Evolutionary conservation across 2,888 invertebrate species (phyloP), one percentile per base, ranked within the genome.

Genomic region (Cephalotes varians): DNA sequence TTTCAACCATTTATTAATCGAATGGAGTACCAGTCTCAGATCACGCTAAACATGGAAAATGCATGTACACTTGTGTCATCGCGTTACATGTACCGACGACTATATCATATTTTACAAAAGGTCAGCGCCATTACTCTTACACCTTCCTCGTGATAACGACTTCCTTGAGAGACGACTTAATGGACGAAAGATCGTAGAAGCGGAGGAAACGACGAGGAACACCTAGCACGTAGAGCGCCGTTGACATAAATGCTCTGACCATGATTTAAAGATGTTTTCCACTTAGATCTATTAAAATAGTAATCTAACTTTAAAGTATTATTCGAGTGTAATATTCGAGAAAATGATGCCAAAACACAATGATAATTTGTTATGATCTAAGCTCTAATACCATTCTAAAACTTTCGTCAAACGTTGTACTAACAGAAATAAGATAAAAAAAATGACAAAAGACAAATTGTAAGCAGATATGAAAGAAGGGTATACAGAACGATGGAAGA

Each of bases 91-190:
- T 40, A 62, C n/a, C n/a, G n/a, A n/a, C 37, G 74, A 37, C 58
- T 82, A 37, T 34, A 67, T 82, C 76, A 82, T 82, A 76, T 56
- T 65, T 40, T 51, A 40, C 65, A 44, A 51, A 77, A 73, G 72
- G 72, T 86, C 62, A 71, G 25, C 62, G 71, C 76, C 69, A 85
- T 83, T 85, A 81, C 69, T 83, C 71, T 81, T 74, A 81, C 76
- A 81, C 73, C 64, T 81, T 81, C 56, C 76, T 64, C 65, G 64
- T 31, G 34, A 56, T 81, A 81, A 58, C 76, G 67, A 69, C 79
- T 85, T 40, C 60, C 54, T 65, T 73, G 71, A 74, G 81, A 76
- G 67, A 81, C 65, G 76, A 89, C 83, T 85, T 84, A 89, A 79
- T 84, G 72, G 76, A 34, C 47, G 83, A 65, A 62, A 69, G 62